Evolutionary conservation across 2,888 invertebrate species (phyloP).

Genomic region (Brenthis hecate): DNA sequence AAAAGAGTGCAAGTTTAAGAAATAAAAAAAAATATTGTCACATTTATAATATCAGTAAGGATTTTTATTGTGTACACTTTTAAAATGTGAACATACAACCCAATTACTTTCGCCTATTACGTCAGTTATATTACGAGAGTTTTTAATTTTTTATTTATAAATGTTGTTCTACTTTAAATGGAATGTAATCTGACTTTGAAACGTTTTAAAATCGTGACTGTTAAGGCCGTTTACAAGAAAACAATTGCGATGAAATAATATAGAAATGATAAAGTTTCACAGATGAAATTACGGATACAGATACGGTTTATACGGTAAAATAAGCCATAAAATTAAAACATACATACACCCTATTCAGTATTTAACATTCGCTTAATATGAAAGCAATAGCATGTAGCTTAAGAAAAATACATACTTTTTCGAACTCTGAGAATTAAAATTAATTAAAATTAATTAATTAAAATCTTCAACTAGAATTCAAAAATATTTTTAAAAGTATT

Average conservation of each 20-base stretch:
- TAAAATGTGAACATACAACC: background rate
- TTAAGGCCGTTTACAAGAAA: constrained; percentile 29
- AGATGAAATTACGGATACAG: constrained; percentile 3
- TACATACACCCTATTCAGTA: constrained; percentile 3
- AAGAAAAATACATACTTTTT: no score
- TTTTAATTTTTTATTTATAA: constrained; percentile 15
- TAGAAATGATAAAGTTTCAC: constrained; percentile 15
- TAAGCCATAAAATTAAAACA: constrained; percentile 16
- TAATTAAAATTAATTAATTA: no score
- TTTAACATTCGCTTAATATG: background rate
- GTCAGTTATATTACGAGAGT: constrained; percentile 16
- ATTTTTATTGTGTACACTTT: background rate
- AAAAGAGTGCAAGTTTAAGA: no score
- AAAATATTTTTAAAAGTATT: background rate
- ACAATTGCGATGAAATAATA: constrained; percentile 23
- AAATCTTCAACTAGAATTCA: background rate
- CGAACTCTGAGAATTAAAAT: no score
- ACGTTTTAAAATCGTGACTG: constrained; percentile 26
- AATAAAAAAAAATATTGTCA: no score
- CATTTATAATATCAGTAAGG: no score
- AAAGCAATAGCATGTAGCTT: background rate
- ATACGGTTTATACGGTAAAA: constrained; percentile 3
- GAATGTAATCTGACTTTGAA: constrained; percentile 31
- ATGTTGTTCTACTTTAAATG: constrained; percentile 24
- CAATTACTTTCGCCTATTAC: constrained; percentile 11